Evolutionary conservation across 2,797 vertebrate genomes (phyloP), one percentile per base, ranked within the genome.

Genomic region (Crocodylus rhombifer): DNA sequence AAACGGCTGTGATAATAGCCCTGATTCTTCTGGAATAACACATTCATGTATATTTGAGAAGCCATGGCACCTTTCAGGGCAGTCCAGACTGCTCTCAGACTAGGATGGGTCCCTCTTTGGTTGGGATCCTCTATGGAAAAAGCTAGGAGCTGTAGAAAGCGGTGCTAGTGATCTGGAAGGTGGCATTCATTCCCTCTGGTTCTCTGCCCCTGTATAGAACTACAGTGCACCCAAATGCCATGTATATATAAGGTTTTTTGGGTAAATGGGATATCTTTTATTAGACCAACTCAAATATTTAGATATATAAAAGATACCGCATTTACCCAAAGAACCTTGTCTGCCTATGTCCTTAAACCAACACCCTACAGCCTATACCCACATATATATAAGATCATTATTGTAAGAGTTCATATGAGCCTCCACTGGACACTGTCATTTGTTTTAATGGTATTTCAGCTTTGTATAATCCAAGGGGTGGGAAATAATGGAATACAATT

Each of bases 21-120:
- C 58, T 0, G 7, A 56, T 92, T 30, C 58, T 73, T 78, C 83
- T 64, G 83, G 56, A n/a, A 63, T 33, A 25, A 67, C 3, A 2
- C 60, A 90, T 91, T 28, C 86, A 74, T 80, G 82, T 26, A 23
- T 21, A 64, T 20, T 14, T 69, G 58, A 0, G 0, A 8, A 77
- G 78, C 58, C 51, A 33, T 92, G 58, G 0, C 0, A 63, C 28
- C 90, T 74, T 30, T 9, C 0, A 7, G 0, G 2, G 86, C 56
- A 81, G 86, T 36, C 8, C 0, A 1, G 8, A 84, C 28, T 0
- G 0, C 58, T 10, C 42, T 42, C 2, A 14, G 13, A 21, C 15
- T 71, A 71, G 13, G 33, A 42, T 25, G 67, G 23, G 13, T 42
- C 33, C 36, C 28, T 85, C 79, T 62, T 63, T 89, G 83, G 56